Percentiles rank a stretch among this genome's conserved stretches.
These are phyloP conservation scores for Chloroceryle aenea DNA, from an alignment of 2,113 vertebrate species.

Conservation along the genomic window DNA sequence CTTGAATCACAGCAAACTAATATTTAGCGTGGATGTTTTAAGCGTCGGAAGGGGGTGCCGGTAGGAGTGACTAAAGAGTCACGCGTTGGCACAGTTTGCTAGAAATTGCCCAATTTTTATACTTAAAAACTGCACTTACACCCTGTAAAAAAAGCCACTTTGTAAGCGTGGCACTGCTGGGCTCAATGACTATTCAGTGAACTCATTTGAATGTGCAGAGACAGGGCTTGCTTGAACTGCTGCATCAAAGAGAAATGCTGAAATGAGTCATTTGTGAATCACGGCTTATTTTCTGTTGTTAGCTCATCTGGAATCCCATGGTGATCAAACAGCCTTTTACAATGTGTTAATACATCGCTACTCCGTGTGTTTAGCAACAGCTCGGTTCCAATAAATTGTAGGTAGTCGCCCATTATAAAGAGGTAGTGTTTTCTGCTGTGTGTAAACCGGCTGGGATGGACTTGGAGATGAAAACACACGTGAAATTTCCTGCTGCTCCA, in stretches of 20 bases:
- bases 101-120: slow-evolving; percentile 38
- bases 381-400: slow-evolving; percentile 46
- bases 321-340: slow-evolving; percentile 69
- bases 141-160: not conserved
- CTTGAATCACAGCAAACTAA: not conserved
- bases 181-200: slow-evolving; percentile 36
- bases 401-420: slow-evolving; percentile 32
- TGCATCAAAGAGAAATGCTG: slow-evolving; percentile 66
- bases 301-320: slow-evolving; percentile 66
- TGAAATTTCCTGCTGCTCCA: not conserved
- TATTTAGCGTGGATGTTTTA: not conserved
- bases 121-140: slow-evolving; percentile 13
- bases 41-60: not conserved
- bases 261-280: slow-evolving; percentile 70
- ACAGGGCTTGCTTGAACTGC: slow-evolving; percentile 50
- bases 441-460: not conserved
- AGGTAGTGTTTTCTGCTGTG: not conserved
- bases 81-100: not conserved
- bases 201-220: slow-evolving; percentile 52
- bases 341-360: slow-evolving; percentile 58
- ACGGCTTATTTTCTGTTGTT: slow-evolving; percentile 53
- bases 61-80: not conserved
- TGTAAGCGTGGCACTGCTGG: slow-evolving; percentile 18
- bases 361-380: slow-evolving; percentile 59
- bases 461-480: not conserved